Base-by-base conservation (phyloP, 2,113 vertebrate genomes). In the Cyprinodon tularosa region DNA sequence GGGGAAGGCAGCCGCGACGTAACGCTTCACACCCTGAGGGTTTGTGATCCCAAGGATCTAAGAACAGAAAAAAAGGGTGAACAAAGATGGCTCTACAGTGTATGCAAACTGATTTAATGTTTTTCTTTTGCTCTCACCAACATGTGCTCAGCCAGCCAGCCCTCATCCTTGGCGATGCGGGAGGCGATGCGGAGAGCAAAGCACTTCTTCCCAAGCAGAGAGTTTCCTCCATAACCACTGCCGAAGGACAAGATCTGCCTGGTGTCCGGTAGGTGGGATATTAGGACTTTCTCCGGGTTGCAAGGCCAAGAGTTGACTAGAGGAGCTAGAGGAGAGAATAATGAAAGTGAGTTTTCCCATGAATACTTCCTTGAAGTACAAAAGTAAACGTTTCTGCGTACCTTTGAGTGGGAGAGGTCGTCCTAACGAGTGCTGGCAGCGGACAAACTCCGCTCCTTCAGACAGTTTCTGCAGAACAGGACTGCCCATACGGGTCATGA, bases 111-210 rank as follows among this genome's bases (percentile, higher is more conserved):
- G 2, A 37, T 39, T 4, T 40, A 15, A 8, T 15, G 6, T 42
- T 40, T 17, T 29, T 63, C 3, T 42, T 39, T 63, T 63, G 14
- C 37, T 57, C 85, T 89, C 86, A 99, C 98, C 97, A 99, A 93
- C 98, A 99, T 99, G 91, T 99, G 98, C 70, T 99, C 98, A 0
- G 98, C 97, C 50, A 99, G 92, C 98, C 98, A 99, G 63, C 98
- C 98, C 75, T 99, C 98, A 67, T 99, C 97, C 88, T 97, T 97
- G 74, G 96, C 98, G 6, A 99, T 97, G 40, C 96, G 95, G 66
- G 98, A 97, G 76, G 98, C 98, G 5, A 99, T 98, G 17, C 98
- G 91, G 15, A 99, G 96, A 0, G 98, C 98, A 14, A 99, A 99
- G 88, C 98, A 99, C 82, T 99, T 99, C 92, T 99, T 99, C 47